Percentiles rank a stretch among this genome's conserved stretches.
Evolutionary conservation across 2,888 invertebrate species (phyloP).

Genomic region (Adelognathus sp.): DNA sequence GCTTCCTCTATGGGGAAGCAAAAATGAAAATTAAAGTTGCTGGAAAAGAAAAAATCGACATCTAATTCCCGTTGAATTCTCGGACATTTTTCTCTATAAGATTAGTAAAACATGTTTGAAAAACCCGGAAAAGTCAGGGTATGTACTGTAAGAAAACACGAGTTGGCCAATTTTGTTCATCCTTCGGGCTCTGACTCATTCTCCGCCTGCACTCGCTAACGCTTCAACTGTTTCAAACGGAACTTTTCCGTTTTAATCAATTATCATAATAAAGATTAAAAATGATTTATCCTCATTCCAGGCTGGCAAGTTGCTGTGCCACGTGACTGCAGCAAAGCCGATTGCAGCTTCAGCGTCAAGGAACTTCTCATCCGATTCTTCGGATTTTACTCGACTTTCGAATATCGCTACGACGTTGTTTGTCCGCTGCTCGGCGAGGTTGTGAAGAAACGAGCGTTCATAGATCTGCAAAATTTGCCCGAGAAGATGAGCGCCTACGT

Average conservation of each 20-base stretch:
- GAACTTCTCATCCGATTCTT: slow-evolving; percentile 80
- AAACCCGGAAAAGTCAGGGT: no score
- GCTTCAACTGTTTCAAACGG: no score
- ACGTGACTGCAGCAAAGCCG: background rate
- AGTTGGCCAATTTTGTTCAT: no score
- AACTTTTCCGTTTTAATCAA: background rate
- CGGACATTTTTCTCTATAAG: no score
- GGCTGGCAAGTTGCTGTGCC: slow-evolving; percentile 69
- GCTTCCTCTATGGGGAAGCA: no score
- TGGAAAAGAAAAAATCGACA: no score
- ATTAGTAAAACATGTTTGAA: no score
- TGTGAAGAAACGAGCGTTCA: slow-evolving; percentile 79
- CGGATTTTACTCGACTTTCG: slow-evolving; percentile 79
- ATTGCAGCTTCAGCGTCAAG: slow-evolving; percentile 57
- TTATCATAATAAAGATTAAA: slow-evolving; percentile 48
- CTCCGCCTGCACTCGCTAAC: no score
- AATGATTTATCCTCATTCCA: slow-evolving; percentile 37
- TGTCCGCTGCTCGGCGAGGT: slow-evolving; percentile 81
- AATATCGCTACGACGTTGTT: slow-evolving; percentile 78
- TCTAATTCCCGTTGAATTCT: no score
- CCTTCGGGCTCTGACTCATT: no score
- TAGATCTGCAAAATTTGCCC: slow-evolving; percentile 73
- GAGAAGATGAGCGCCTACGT: slow-evolving; percentile 79
- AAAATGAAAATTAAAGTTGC: no score
- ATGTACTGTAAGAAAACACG: no score